Percentiles rank a stretch among this genome's conserved stretches.
Evolutionary conservation across 2,888 invertebrate species (phyloP).

Genomic region (Harpagoxenus sublaevis): DNA sequence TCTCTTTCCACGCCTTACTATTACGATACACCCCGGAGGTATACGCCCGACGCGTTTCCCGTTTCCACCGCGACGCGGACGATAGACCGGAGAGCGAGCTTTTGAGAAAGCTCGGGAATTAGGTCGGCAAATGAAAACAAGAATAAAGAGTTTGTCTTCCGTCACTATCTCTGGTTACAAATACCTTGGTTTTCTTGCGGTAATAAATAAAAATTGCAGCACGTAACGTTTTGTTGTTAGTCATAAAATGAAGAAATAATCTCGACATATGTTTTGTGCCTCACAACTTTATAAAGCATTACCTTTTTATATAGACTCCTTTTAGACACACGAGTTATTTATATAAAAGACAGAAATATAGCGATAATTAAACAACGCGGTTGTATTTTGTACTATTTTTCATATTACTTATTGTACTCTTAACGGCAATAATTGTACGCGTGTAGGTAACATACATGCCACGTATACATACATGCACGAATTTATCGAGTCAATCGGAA

Average conservation of each 20-base stretch:
- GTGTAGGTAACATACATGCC: no score
- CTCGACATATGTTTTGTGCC: background rate
- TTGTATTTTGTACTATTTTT: background rate
- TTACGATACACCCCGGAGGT: slow-evolving; percentile 26
- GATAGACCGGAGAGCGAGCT: slow-evolving; percentile 24
- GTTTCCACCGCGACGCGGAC: background rate
- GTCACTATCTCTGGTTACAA: slow-evolving; percentile 14
- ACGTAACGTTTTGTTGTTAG: slow-evolving; percentile 8
- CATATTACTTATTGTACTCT: background rate
- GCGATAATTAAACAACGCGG: background rate
- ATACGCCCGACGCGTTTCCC: background rate
- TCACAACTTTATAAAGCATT: background rate
- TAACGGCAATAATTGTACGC: background rate
- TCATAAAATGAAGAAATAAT: slow-evolving; percentile 21
- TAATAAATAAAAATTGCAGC: slow-evolving; percentile 17
- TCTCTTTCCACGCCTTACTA: slow-evolving; percentile 21
- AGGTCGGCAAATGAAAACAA: slow-evolving; percentile 38
- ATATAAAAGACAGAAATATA: background rate
- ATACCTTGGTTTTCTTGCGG: slow-evolving; percentile 1
- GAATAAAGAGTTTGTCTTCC: slow-evolving; percentile 42
- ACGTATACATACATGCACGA: background rate
- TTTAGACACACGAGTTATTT: slow-evolving; percentile 15
- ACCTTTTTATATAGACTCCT: background rate
- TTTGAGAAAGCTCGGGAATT: slow-evolving; percentile 31
- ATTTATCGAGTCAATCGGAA: slow-evolving; percentile 1